Evolutionary conservation across 2,113 vertebrate genomes (phyloP).

Genomic region (Eidolon helvum): DNA sequence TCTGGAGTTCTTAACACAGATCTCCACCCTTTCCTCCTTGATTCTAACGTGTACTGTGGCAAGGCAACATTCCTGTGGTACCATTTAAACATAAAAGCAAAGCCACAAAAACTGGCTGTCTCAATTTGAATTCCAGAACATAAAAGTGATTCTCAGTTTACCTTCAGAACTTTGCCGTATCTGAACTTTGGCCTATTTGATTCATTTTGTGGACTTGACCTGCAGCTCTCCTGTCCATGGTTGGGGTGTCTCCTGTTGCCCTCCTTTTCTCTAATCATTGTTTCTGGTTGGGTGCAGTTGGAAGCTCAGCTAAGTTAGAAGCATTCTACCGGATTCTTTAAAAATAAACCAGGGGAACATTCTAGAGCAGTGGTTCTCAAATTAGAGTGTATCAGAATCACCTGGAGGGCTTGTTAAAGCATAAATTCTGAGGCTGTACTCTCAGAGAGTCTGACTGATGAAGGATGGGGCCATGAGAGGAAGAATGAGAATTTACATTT

Average conservation of each 20-base stretch:
- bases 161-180: background rate
- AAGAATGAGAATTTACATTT: background rate
- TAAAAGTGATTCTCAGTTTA: conserved; percentile 51
- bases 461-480: background rate
- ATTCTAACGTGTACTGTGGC: conserved; percentile 64
- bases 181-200: background rate
- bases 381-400: background rate
- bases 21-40: conserved; percentile 55
- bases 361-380: background rate
- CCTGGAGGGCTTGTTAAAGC: background rate
- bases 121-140: conserved; percentile 57
- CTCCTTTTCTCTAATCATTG: background rate
- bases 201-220: background rate
- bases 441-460: background rate
- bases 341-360: background rate
- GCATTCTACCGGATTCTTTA: background rate
- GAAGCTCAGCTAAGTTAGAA: background rate
- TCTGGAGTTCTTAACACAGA: conserved; percentile 58
- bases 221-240: background rate
- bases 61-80: conserved; percentile 65
- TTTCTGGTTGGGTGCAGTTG: background rate
- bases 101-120: conserved; percentile 70
- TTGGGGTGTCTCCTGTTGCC: background rate
- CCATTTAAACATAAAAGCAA: conserved; percentile 75
- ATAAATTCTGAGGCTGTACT: background rate